A percentile compares a stretch with the other conserved stretches of the same genome.
phyloP scores from a whole-genome alignment of 2,888 invertebrate species.

The Smittia aterrima region DNA sequence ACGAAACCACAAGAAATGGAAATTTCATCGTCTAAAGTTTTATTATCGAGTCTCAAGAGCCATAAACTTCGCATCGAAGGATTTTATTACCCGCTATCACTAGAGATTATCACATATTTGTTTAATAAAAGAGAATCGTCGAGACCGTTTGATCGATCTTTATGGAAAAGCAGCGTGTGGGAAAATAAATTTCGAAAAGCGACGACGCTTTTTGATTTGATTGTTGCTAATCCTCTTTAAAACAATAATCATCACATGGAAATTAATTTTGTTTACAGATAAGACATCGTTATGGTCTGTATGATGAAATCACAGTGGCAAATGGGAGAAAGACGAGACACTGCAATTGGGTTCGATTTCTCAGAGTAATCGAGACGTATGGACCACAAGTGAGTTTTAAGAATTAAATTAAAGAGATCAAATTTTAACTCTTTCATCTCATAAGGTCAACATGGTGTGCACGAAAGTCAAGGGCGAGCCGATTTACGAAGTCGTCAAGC shows the following conservation, averaged over 20 bases:
- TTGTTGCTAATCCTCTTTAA: not conserved
- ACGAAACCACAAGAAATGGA: constrained; percentile 9
- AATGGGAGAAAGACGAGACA: constrained; percentile 76
- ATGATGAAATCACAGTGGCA: constrained; percentile 77
- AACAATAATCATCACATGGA: not conserved
- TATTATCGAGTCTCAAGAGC: not conserved
- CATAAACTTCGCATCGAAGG: constrained; percentile 17
- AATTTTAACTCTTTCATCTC: not conserved
- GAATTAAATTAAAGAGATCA: not conserved
- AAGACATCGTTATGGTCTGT: constrained; percentile 83
- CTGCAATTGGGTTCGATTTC: constrained; percentile 93
- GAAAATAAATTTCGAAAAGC: constrained; percentile 23
- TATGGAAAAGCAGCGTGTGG: constrained; percentile 24
- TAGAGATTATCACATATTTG: constrained; percentile 40
- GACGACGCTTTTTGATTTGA: not conserved
- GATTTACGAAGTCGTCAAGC: constrained; percentile 83
- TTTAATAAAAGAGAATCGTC: constrained; percentile 37
- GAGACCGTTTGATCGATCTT: constrained; percentile 15
- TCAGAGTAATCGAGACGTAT: constrained; percentile 75
- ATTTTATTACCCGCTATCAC: constrained; percentile 20
- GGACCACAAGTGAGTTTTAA: constrained; percentile 58
- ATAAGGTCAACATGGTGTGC: constrained; percentile 79
- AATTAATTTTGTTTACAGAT: constrained; percentile 66
- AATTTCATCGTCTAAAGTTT: not conserved
- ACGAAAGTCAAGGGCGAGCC: constrained; percentile 86